Evolutionary conservation across 1,140 invertebrate species (phyloP), one percentile per base, ranked within the genome.

Genomic region (Drosophila tsacasi): DNA sequence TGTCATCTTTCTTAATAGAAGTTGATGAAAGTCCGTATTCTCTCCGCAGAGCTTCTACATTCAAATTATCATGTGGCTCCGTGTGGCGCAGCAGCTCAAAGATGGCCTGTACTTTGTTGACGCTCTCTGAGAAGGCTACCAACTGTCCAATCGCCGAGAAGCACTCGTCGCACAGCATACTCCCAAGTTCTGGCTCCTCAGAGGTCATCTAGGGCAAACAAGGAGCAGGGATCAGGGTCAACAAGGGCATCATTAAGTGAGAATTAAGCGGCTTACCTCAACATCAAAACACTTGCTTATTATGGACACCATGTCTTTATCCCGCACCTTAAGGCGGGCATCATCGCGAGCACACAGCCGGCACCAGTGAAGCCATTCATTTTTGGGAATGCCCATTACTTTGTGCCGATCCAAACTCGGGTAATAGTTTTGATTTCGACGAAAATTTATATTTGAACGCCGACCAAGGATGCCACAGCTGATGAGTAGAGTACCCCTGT

Each of bases 21-120:
- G n/a, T 19, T 13, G 47, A 58, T 0, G 42, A 17, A 0, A 86
- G 67, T 2, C 80, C 83, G 13, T 83, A 86, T 27, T 86, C 71
- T 2, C 40, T 44, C 0, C 84, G 66, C 32, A 86, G 47, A 1
- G 49, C 66, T 3, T 2, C 6, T 8, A 83, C 40, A 27, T 86
- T 76, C 12, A 79, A 44, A 7, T 74, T 61, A 7, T 71, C 68
- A 1, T 49, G 47, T 8, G 68, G 30, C 10, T 87, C 83, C 8
- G 63, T 49, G 50, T 79, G 85, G 17, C 85, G 76, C 25, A 92
- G 42, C 9, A 85, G 50, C 58, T 76, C 72, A 23, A 84, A 92
- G 17, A 92, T 78, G 15, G 81, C 59, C 54, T 92, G 89, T 2
- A 92, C 91, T 27, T 89, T 92, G 23, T 58, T 80, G 9, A 86